Percentiles rank a stretch among this genome's conserved stretches.
phyloP scores from a whole-genome alignment of 2,888 invertebrate species.

The Mycalesis mineus region DNA sequence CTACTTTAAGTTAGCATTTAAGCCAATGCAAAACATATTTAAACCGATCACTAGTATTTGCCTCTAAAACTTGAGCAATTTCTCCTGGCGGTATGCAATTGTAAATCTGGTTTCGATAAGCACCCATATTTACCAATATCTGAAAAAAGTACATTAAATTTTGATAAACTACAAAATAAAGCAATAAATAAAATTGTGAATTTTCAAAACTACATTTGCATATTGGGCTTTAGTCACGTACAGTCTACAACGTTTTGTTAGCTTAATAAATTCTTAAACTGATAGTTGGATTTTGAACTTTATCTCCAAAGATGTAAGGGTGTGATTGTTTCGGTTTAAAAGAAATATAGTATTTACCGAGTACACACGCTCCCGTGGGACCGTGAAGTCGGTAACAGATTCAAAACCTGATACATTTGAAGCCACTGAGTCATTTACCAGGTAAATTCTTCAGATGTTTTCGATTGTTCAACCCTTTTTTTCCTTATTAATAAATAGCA shows the following conservation, averaged over 20 bases:
- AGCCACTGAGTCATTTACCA: constrained; percentile 29
- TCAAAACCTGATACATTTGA: constrained; percentile 29
- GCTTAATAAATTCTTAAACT: constrained; percentile 9
- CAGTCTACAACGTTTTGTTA: constrained; percentile 8
- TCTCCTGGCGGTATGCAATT: too few species aligned
- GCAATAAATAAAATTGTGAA: constrained; percentile 5
- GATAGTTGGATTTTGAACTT: not conserved
- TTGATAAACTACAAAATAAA: constrained; percentile 1
- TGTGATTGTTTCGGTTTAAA: not conserved
- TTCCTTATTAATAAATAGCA: not conserved
- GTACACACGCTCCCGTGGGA: constrained; percentile 26
- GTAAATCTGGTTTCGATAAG: too few species aligned
- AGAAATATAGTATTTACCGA: constrained; percentile 13
- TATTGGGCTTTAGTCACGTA: constrained; percentile 11
- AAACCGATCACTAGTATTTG: too few species aligned
- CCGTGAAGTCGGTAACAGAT: constrained; percentile 20
- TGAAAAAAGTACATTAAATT: not conserved
- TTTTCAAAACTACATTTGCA: constrained; percentile 5
- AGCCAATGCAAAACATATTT: too few species aligned
- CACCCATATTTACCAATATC: too few species aligned
- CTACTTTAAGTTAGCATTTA: too few species aligned
- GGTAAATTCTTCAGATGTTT: constrained; percentile 17
- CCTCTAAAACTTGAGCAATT: too few species aligned
- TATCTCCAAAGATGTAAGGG: not conserved
- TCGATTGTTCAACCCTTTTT: not conserved